Conservation (phyloP, 2,888 invertebrate species). For the Callosobruchus maculatus region DNA sequence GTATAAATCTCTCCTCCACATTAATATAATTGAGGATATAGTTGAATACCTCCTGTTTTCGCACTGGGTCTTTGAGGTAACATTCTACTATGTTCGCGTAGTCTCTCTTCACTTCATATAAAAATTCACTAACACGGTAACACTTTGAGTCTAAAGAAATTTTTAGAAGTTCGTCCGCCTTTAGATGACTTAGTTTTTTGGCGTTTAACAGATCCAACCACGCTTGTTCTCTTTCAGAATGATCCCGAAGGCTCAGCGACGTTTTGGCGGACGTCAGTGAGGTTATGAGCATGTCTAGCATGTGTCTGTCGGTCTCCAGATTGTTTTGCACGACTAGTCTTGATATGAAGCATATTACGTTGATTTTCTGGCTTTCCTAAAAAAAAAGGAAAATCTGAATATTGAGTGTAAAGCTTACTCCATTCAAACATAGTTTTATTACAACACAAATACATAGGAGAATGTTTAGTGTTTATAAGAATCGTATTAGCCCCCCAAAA, state of each 20-base stretch:
- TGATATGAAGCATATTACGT: slow-evolving; percentile 44
- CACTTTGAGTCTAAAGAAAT: slow-evolving; percentile 65
- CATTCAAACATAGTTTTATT: no score
- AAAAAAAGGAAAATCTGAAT: slow-evolving; percentile 23
- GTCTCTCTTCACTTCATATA: slow-evolving; percentile 59
- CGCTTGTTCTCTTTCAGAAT: slow-evolving; percentile 70
- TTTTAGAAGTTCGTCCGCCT: slow-evolving; percentile 56
- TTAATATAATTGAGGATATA: slow-evolving; percentile 53
- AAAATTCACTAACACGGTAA: slow-evolving; percentile 66
- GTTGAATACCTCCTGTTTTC: slow-evolving; percentile 60
- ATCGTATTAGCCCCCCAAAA: no score
- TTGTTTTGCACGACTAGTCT: slow-evolving; percentile 43
- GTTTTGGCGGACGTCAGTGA: slow-evolving; percentile 37
- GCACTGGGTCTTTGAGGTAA: slow-evolving; percentile 61
- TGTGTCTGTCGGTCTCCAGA: slow-evolving; percentile 40
- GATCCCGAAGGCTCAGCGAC: slow-evolving; percentile 48
- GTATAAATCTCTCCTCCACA: slow-evolving; percentile 47
- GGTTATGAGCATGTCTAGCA: slow-evolving; percentile 61
- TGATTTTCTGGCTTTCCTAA: slow-evolving; percentile 54
- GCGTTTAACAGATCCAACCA: slow-evolving; percentile 66
- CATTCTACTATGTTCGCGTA: slow-evolving; percentile 65
- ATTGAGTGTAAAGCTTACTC: not conserved
- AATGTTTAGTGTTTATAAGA: not conserved
- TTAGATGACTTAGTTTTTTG: slow-evolving; percentile 58
- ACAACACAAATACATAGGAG: no score